Conservation (phyloP, 2,888 invertebrate genomes). For the Melipona bicolor region DNA sequence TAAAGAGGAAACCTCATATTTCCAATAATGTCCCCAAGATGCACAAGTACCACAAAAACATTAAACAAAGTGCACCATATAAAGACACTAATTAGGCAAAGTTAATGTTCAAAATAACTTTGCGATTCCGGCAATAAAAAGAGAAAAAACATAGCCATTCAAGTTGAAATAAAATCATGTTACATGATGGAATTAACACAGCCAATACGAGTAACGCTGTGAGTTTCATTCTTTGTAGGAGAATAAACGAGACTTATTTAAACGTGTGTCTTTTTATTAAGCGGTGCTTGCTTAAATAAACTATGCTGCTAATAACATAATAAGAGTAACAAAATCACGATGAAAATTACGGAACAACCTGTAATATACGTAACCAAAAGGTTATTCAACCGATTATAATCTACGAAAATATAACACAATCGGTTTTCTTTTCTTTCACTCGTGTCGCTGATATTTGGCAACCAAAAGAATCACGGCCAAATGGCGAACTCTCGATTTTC, state of each 20-base stretch:
- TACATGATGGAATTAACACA: slow-evolving; percentile 27
- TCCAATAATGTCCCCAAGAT: slow-evolving; percentile 45
- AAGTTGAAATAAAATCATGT: slow-evolving; percentile 43
- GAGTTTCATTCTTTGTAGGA: slow-evolving; percentile 29
- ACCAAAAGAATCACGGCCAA: slow-evolving; percentile 39
- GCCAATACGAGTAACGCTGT: slow-evolving; percentile 18
- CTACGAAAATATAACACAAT: slow-evolving; percentile 16
- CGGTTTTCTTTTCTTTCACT: slow-evolving; percentile 4
- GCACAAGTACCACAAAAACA: slow-evolving; percentile 65
- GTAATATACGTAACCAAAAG: slow-evolving; percentile 47
- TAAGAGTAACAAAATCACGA: slow-evolving; percentile 34
- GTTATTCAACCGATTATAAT: slow-evolving; percentile 35
- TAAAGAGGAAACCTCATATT: slow-evolving; percentile 41
- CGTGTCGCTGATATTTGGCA: neutral
- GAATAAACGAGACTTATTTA: slow-evolving; percentile 41
- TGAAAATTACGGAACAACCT: slow-evolving; percentile 33
- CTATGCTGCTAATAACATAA: slow-evolving; percentile 44
- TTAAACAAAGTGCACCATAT: slow-evolving; percentile 45
- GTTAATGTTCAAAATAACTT: slow-evolving; percentile 61
- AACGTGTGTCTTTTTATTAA: slow-evolving; percentile 55
- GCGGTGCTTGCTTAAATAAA: slow-evolving; percentile 54
- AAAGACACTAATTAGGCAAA: slow-evolving; percentile 54
- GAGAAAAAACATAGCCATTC: slow-evolving; percentile 38
- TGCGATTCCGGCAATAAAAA: slow-evolving; percentile 45
- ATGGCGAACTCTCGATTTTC: slow-evolving; percentile 39